phyloP scores from a whole-genome alignment of 2,113 vertebrate genomes.

The Petaurus breviceps region DNA sequence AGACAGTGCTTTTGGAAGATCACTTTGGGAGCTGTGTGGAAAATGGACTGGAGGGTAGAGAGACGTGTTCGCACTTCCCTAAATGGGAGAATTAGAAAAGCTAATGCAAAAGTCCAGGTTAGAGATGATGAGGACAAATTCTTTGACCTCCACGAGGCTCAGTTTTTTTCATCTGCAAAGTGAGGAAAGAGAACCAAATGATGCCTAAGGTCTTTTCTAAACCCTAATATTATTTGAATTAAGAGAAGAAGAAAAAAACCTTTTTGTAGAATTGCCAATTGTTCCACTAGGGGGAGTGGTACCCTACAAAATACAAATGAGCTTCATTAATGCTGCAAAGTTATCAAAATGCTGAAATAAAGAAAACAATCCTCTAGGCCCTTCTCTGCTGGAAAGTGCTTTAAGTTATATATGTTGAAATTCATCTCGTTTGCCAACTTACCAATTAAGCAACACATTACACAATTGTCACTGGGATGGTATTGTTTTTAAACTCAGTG shows the following conservation, averaged over 20 bases:
- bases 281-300: constrained; percentile 60
- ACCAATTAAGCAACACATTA: constrained; percentile 3
- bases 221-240: not conserved
- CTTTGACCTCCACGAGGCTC: not conserved
- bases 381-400: not conserved
- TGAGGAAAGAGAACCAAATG: not conserved
- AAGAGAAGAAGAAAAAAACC: not conserved
- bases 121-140: not conserved
- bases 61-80: not conserved
- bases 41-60: not conserved
- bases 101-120: not conserved
- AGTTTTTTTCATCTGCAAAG: not conserved
- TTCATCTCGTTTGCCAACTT: not conserved
- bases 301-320: constrained; percentile 46
- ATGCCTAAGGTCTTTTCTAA: not conserved
- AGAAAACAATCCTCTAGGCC: not conserved
- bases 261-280: constrained; percentile 38
- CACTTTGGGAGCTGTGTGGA: not conserved
- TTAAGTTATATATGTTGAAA: not conserved
- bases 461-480: not conserved
- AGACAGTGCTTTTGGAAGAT: not conserved
- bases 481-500: not conserved
- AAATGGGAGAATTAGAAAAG: not conserved
- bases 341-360: not conserved
- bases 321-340: not conserved